Conservation (phyloP, 2,888 invertebrate species). For the Yponomeuta malinellus region DNA sequence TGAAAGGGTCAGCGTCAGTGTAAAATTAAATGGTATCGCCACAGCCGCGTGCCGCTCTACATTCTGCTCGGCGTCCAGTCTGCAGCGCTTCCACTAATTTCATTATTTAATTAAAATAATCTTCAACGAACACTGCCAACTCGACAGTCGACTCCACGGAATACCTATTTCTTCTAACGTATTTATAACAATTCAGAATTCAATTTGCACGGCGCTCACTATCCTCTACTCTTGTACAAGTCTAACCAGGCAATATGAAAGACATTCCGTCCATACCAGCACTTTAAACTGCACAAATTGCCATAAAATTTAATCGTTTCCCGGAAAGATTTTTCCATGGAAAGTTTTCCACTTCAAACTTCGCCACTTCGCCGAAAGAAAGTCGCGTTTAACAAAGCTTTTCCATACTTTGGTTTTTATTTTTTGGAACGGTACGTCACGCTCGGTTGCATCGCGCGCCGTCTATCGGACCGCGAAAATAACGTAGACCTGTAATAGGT, state of each 20-base stretch:
- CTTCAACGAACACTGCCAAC: constrained; percentile 45
- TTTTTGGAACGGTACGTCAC: constrained; percentile 70
- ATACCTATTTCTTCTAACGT: constrained; percentile 22
- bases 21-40: constrained; percentile 37
- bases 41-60: constrained; percentile 27
- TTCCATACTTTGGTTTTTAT: constrained; percentile 74
- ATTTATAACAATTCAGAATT: constrained; percentile 8
- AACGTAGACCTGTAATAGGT: constrained; percentile 71
- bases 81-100: constrained; percentile 43
- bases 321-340: constrained; percentile 70
- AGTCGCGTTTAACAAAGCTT: constrained; percentile 74
- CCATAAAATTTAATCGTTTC: constrained; percentile 71
- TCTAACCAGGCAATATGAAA: constrained; percentile 21
- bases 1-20: constrained; percentile 5
- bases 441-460: constrained; percentile 65
- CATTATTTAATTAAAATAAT: constrained; percentile 67
- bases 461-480: constrained; percentile 67
- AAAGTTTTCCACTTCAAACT: constrained; percentile 75
- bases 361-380: constrained; percentile 71
- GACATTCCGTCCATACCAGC: constrained; percentile 42
- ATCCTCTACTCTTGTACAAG: not conserved
- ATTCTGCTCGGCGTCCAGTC: constrained; percentile 30
- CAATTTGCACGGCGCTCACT: not conserved
- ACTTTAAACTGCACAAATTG: constrained; percentile 65
- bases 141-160: constrained; percentile 34